phyloP scores from a whole-genome alignment of 2,797 vertebrate genomes.

The Dryobates pubescens region DNA sequence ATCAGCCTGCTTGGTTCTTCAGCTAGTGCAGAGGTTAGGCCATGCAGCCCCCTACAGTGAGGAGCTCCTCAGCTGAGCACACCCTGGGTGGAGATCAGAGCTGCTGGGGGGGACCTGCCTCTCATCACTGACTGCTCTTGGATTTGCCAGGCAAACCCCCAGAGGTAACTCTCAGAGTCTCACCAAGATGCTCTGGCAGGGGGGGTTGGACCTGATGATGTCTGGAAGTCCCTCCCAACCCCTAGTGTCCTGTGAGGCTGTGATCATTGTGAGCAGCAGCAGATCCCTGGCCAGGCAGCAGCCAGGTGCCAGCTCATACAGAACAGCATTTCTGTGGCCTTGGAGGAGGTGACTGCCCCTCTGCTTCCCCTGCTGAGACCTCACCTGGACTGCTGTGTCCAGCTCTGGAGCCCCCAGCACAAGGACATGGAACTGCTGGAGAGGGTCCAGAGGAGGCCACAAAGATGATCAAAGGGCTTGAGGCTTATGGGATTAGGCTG shows the following conservation, averaged over 20 bases:
- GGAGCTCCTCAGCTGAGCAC: not conserved
- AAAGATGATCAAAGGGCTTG: too few species aligned
- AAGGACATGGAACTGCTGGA: too few species aligned
- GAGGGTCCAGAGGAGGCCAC: too few species aligned
- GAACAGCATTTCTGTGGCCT: not conserved
- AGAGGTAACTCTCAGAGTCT: not conserved
- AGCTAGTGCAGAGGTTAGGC: not conserved
- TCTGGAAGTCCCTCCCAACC: too few species aligned
- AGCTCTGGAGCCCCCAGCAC: too few species aligned
- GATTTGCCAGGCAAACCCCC: not conserved
- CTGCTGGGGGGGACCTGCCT: not conserved
- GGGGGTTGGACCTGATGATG: too few species aligned
- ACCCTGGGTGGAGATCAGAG: not conserved
- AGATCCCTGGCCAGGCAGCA: not conserved
- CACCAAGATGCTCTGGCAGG: too few species aligned
- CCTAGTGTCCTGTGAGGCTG: too few species aligned
- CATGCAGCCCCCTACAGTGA: not conserved
- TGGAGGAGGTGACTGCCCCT: not conserved
- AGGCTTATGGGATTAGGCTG: too few species aligned
- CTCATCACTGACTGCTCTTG: not conserved
- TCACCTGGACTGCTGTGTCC: too few species aligned
- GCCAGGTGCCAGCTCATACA: not conserved
- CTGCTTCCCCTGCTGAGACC: too few species aligned
- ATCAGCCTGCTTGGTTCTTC: not conserved
- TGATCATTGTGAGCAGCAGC: too few species aligned